Percentiles rank a stretch among this genome's conserved stretches.
phyloP scores from a whole-genome alignment of 2,888 invertebrate species.

The Sinodicranocentrus sp. region DNA sequence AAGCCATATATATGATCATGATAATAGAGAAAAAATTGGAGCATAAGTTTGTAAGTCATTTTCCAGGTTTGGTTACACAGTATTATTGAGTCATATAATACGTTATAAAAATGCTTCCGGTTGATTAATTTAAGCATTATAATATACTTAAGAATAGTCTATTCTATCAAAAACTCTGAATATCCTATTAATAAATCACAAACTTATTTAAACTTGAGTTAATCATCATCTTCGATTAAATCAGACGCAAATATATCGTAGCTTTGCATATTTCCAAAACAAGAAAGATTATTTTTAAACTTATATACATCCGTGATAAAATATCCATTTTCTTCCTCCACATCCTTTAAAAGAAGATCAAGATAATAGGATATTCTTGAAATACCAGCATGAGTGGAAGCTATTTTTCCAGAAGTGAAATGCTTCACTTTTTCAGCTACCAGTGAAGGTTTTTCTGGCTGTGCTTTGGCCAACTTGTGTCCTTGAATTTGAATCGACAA shows the following conservation, averaged over 20 bases:
- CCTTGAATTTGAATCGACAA: conserved; percentile 49
- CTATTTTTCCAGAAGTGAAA: conserved; percentile 35
- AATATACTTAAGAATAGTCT: too few species aligned
- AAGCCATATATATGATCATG: too few species aligned
- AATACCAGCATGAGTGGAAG: conserved; percentile 22
- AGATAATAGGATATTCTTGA: conserved; percentile 25
- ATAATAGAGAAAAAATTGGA: too few species aligned
- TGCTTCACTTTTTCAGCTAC: conserved; percentile 2
- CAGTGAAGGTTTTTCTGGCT: not conserved
- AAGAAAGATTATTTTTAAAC: conserved; percentile 27
- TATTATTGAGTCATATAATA: too few species aligned
- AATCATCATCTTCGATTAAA: not conserved
- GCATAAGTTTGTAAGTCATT: too few species aligned
- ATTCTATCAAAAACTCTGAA: too few species aligned
- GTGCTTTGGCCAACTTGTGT: not conserved
- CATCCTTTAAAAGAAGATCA: not conserved
- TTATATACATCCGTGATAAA: conserved; percentile 43
- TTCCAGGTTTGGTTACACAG: too few species aligned
- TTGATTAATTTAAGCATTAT: too few species aligned
- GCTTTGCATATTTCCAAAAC: conserved; percentile 19
- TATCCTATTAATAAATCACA: too few species aligned
- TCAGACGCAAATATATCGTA: not conserved
- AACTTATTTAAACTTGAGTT: not conserved
- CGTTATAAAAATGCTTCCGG: too few species aligned
- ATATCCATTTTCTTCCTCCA: conserved; percentile 48